Percentiles rank a stretch among this genome's conserved stretches.
phyloP scores from a whole-genome alignment of 2,113 vertebrate genomes.

The Potamarius usumacintae region DNA sequence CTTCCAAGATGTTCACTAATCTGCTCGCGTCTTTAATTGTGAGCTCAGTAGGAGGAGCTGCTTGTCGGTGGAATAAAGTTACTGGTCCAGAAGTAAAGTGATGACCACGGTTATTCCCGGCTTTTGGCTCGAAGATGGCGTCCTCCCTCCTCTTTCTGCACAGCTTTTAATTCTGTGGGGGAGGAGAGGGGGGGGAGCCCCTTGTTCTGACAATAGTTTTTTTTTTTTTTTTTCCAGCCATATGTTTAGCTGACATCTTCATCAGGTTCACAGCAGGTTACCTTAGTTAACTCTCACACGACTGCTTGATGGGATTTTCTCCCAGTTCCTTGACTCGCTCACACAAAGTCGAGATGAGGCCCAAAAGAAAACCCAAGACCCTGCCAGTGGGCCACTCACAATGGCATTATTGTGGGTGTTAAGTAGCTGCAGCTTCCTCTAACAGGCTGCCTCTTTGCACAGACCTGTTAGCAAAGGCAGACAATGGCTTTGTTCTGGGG shows the following conservation, averaged over 20 bases:
- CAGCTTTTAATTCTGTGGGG: constrained; percentile 62
- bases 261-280: constrained; percentile 96
- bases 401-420: constrained; percentile 84
- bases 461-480: constrained; percentile 79
- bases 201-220: constrained; percentile 86
- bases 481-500: constrained; percentile 85
- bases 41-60: constrained; percentile 69
- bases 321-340: constrained; percentile 75
- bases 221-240: constrained; percentile 82
- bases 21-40: constrained; percentile 82
- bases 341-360: constrained; percentile 85
- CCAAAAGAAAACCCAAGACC: constrained; percentile 66
- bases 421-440: constrained; percentile 90
- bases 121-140: constrained; percentile 68
- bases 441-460: constrained; percentile 76
- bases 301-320: constrained; percentile 96
- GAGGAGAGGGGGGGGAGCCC: constrained; percentile 70
- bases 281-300: constrained; percentile 96
- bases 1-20: constrained; percentile 78
- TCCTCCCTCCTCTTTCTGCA: constrained; percentile 54
- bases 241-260: constrained; percentile 96
- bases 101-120: constrained; percentile 82
- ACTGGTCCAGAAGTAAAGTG: constrained; percentile 85
- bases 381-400: constrained; percentile 77
- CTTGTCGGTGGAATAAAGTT: constrained; percentile 76